Base-by-base conservation (phyloP, 2,797 vertebrate genomes). In the Catostomus latipinnis region DNA sequence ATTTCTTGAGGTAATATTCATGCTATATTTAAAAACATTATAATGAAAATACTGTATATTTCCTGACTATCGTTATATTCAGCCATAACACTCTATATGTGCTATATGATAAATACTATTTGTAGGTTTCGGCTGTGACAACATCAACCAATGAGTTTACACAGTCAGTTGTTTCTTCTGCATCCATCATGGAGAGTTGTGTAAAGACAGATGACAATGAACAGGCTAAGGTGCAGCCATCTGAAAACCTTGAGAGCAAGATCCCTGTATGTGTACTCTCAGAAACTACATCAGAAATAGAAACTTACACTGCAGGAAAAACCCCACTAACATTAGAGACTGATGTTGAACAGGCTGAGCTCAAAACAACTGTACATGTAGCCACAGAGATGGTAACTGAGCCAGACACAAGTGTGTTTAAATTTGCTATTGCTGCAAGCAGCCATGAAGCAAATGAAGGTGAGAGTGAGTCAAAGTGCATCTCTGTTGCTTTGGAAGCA, bases 41-140 rank as follows among this genome's bases (percentile, higher is more conserved):
- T 5, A 46, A 65, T 71, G 12, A n/a, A 53, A 34, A 34, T 34
- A 34, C 34, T 34, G 4, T 34, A 34, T 34, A n/a, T 77, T 65
- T 63, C 11, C 16, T 54, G 14, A 22, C 49, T 62, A 13, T 22
- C 54, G 10, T 53, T 45, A 1, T 52, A 14, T 12, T 52, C 11
- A 5, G 4, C 43, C 14, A 54, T 34, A 4, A 48, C 48, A 22
- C 70, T 34, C 8, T 63, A 18, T 18, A 18, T 18, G 48, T 50
- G 43, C 43, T 71, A 45, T 78, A 53, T 46, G 50, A 18, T 48
- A 45, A 62, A 54, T 52, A 22, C 22, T 4, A n/a, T 71, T 71
- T 78, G 45, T 73, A 86, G 85, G 83, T 76, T 83, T 74, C 68
- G 9, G 4, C 16, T 81, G 63, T 60, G 8, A 58, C 8, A 50